Evolutionary conservation across 1,140 invertebrate genomes (phyloP), one percentile per base, ranked within the genome.

Genomic region (Drosophila insularis): DNA sequence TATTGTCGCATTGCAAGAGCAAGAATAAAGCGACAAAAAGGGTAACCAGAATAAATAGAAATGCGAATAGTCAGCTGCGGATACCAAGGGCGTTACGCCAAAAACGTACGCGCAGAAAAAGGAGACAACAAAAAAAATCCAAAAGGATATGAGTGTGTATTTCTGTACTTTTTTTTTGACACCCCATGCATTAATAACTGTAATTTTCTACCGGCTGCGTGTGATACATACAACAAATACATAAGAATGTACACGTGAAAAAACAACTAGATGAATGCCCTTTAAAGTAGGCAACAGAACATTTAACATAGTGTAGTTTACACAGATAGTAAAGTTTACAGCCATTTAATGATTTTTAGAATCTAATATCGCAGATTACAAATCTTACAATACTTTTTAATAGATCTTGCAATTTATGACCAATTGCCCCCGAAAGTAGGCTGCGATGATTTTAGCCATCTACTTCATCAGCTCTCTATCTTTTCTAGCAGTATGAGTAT

Each of bases 111-210:
- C 32, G 40, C 46, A 67, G 32, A 73, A 68, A 63, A 64, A 62
- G 6, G 27, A 27, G 4, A 27, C 4, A 27, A 74, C 74, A 68
- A 81, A 74, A 78, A 68, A 81, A 35, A 35, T 2, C 32, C 8
- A 35, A 35, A 50, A 50, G 43, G 43, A 50, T 50, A 11, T 50
- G 43, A 50, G 43, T 50, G 43, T 50, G 43, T 50, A 21, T 50
- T 50, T 50, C 17, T 46, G 14, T 46, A 17, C 7, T 46, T 69
- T 77, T 69, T 77, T 87, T 56, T 80, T 87, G 70, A 78, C 84
- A 87, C 84, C 84, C 84, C 70, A 80, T 89, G 70, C 79, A 87
- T 87, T 87, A 87, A 87, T 87, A 87, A 87, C 76, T 77, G 84
- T 84, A 80, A 87, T 87, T 87, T 87, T 87, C 62, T 46, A 82